phyloP scores from a whole-genome alignment of 2,888 invertebrate genomes.

The Nasonia oneida region DNA sequence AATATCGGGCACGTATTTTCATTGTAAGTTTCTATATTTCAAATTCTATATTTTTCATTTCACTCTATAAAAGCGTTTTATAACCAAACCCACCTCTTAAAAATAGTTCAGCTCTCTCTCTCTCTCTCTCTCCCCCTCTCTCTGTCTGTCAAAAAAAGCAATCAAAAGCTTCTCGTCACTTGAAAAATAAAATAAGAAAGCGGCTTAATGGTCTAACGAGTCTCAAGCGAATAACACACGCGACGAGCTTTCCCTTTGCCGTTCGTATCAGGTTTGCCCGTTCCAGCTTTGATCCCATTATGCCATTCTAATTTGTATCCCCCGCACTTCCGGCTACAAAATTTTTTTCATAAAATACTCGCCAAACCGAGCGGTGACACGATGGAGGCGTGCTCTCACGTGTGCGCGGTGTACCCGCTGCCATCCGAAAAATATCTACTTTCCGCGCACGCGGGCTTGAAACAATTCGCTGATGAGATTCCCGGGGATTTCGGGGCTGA shows the following conservation, averaged over 20 bases:
- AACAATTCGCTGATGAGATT: constrained; percentile 57
- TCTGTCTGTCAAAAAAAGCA: not conserved
- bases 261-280: not conserved
- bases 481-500: not conserved
- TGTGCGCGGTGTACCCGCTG: not conserved
- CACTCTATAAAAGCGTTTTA: not conserved
- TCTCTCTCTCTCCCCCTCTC: too few relatives aligned
- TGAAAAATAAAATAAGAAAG: not conserved
- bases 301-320: constrained; percentile 29
- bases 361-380: not conserved
- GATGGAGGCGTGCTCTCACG: not conserved
- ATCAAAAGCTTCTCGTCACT: not conserved
- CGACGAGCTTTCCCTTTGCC: not conserved
- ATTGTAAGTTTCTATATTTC: not conserved
- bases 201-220: not conserved
- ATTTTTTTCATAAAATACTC: constrained; percentile 4
- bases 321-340: not conserved
- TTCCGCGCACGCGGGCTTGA: constrained; percentile 4
- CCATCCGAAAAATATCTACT: constrained; percentile 4
- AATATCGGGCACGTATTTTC: not conserved
- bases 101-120: not conserved
- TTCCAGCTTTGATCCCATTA: constrained; percentile 39
- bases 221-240: not conserved
- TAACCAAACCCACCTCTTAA: not conserved
- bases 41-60: not conserved